Evolutionary conservation across 2,888 invertebrate genomes (phyloP).

Genomic region (Harmothoe impar): DNA sequence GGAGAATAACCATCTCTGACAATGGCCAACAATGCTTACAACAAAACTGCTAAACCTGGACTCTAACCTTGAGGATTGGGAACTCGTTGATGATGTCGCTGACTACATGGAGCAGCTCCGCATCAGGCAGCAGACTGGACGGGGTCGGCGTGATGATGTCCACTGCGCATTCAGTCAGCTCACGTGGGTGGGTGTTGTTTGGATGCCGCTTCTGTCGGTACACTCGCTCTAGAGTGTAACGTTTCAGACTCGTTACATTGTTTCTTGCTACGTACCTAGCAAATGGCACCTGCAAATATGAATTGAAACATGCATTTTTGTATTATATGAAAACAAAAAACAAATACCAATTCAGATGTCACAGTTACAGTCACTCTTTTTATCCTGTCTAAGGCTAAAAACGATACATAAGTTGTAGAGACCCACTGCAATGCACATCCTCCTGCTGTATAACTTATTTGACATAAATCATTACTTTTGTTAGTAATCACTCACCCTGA

Average conservation of each 20-base stretch:
- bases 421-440: no score
- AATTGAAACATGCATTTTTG: background rate
- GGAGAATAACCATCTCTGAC: conserved; percentile 61
- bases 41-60: conserved; percentile 69
- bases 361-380: no score
- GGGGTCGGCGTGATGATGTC: conserved; percentile 92
- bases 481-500: conserved; percentile 85
- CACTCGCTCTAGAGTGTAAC: conserved; percentile 94
- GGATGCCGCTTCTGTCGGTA: conserved; percentile 89
- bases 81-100: conserved; percentile 90
- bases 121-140: conserved; percentile 89
- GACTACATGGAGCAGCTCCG: conserved; percentile 91
- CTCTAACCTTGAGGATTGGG: conserved; percentile 86
- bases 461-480: no score
- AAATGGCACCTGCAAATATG: conserved; percentile 86
- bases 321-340: background rate
- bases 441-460: no score
- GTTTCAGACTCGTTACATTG: conserved; percentile 89
- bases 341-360: background rate
- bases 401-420: no score
- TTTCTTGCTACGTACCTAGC: conserved; percentile 92
- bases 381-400: no score
- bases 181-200: conserved; percentile 92
- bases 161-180: conserved; percentile 95
- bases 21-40: no score